These are phyloP conservation scores for Plumapathes pennacea DNA, from an alignment of 92 coral and sea anemone genomes.

Conservation along the genomic window DNA sequence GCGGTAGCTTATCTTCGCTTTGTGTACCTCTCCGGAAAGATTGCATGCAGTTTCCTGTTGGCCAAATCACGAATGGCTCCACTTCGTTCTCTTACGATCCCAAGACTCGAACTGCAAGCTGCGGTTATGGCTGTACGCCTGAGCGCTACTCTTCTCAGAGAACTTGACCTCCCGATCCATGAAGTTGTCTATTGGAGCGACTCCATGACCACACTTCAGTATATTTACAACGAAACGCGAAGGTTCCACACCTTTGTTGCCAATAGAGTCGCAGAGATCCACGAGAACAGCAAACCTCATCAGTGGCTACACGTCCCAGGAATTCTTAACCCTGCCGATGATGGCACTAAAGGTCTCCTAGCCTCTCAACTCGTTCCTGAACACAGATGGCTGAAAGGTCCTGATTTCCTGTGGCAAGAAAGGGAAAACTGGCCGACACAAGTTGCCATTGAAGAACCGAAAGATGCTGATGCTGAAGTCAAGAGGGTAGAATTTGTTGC, in stretches of 20 bases:
- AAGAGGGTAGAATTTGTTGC: too few relatives aligned
- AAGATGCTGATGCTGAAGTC: too few relatives aligned
- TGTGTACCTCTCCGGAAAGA: slow-evolving; percentile 28
- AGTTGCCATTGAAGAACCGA: too few relatives aligned
- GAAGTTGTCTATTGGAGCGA: slow-evolving; percentile 49
- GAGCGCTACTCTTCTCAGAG: slow-evolving; percentile 27
- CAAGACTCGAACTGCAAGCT: slow-evolving; percentile 64
- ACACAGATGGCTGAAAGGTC: slow-evolving; percentile 61
- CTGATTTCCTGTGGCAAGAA: slow-evolving; percentile 29
- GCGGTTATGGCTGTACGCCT: slow-evolving; percentile 58
- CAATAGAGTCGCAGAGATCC: slow-evolving; percentile 54
- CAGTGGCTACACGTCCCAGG: slow-evolving; percentile 73
- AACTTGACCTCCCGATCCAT: slow-evolving; percentile 31
- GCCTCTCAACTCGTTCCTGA: slow-evolving; percentile 38
- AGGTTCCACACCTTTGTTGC: slow-evolving; percentile 68
- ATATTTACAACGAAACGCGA: slow-evolving; percentile 47
- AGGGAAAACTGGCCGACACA: slow-evolving; percentile 63
- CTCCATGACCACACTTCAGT: slow-evolving; percentile 56
- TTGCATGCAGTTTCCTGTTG: slow-evolving; percentile 52
- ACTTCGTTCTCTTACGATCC: slow-evolving; percentile 41
- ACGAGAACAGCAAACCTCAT: slow-evolving; percentile 36
- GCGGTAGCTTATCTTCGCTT: slow-evolving; percentile 49
- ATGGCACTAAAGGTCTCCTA: slow-evolving; percentile 50
- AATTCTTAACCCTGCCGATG: slow-evolving; percentile 64
- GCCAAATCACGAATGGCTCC: slow-evolving; percentile 70